Conservation (phyloP, 1,140 invertebrate species). For the Physella acuta region DNA sequence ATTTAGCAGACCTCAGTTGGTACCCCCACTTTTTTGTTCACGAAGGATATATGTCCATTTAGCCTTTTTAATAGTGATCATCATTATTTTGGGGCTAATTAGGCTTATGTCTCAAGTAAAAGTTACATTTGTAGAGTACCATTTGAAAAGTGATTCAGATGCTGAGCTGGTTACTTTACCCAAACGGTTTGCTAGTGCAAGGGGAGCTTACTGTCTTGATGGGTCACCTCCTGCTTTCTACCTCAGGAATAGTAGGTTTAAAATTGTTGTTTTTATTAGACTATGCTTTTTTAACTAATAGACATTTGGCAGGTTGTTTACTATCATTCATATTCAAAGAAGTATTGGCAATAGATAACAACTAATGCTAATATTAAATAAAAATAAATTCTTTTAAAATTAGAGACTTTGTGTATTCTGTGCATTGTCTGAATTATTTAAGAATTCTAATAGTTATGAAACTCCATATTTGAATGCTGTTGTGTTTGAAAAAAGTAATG, state of each 20-base stretch:
- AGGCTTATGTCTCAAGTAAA: conserved; percentile 36
- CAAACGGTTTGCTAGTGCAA: conserved; percentile 28
- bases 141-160: conserved; percentile 33
- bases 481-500: too few species aligned
- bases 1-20: conserved; percentile 31
- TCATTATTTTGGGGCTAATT: conserved; percentile 34
- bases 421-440: too few species aligned
- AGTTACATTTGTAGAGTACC: conserved; percentile 40
- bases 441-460: too few species aligned
- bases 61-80: conserved; percentile 27
- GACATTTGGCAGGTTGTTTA: too few species aligned
- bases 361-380: too few species aligned
- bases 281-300: too few species aligned
- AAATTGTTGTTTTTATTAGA: too few species aligned
- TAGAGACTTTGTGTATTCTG: too few species aligned
- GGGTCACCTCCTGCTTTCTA: conserved; percentile 48
- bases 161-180: conserved; percentile 44
- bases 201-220: conserved; percentile 43
- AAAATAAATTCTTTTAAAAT: too few species aligned
- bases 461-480: too few species aligned
- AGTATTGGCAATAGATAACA: too few species aligned
- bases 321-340: too few species aligned
- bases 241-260: conserved; percentile 39
- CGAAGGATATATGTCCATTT: conserved; percentile 41
- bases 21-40: conserved; percentile 33